Evolutionary conservation across 1,140 invertebrate species (phyloP), one percentile per base, ranked within the genome.

Genomic region (Anoplolepis gracilipes): DNA sequence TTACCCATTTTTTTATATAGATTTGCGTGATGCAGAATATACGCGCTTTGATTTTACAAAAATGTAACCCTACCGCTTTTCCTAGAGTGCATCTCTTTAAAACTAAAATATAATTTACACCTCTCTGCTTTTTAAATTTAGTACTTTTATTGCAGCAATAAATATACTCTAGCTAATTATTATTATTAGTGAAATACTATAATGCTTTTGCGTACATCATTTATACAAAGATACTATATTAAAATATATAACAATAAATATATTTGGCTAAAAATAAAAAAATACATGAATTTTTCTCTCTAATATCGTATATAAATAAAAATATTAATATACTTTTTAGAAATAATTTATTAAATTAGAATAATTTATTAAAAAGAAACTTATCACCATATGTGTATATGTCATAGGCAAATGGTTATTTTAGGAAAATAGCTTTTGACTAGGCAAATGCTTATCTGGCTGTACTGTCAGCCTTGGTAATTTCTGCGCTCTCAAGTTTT

Each of bases 21-120:
- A 82, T 82, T 82, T 82, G 78, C 53, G 36, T 82, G 53, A 72
- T 13, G 65, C 62, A 69, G 57, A 86, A 89, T 65, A 88, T 82
- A 77, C 75, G n/a, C 79, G 88, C 64, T 87, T 79, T 55, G 86
- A 89, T 88, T 75, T 86, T 57, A 69, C 85, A 87, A 87, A 85
- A 76, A 73, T 36, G 72, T 85, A 77, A 82, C 59, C 3, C 16
- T 16, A 19, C 4, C 46, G 4, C 5, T 49, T 49, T 19, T 19
- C 4, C 86, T 67, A n/a, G 42, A 53, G 42, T n/a, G 13, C 53
- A 59, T 61, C 28, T 46, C 13, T 61, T 73, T 61, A 39, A 73
- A 61, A 82, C 33, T 33, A 82, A 82, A 82, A 73, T 82, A 59
- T 82, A 61, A 59, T 82, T 61, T 59, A 73, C n/a, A 59, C 8